A percentile compares a stretch with the other conserved stretches of the same genome.
phyloP scores from a whole-genome alignment of 2,888 invertebrate genomes.

The Drosophila austrosaltans region DNA sequence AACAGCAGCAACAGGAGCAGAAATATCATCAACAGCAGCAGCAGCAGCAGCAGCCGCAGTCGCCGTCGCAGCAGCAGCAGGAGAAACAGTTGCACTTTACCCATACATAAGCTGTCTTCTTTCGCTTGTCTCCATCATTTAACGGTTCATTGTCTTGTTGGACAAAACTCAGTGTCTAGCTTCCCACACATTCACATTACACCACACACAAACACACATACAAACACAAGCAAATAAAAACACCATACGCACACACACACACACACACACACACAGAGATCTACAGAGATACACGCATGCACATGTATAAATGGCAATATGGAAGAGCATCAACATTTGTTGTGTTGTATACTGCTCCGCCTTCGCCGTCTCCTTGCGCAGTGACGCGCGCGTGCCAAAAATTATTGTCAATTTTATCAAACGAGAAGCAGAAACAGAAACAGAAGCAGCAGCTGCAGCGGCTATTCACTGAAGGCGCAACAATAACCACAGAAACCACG shows the following conservation, averaged over 20 bases:
- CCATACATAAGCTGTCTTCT: conserved; percentile 38
- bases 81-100: conserved; percentile 15
- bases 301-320: conserved; percentile 73
- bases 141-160: conserved; percentile 9
- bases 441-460: conserved; percentile 25
- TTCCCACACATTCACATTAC: conserved; percentile 8
- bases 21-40: background rate
- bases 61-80: conserved; percentile 1
- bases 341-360: conserved; percentile 35
- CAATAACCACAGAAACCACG: conserved; percentile 28
- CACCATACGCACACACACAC: background rate
- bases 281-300: conserved; percentile 45
- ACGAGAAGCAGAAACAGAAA: conserved; percentile 29
- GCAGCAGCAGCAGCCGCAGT: conserved; percentile 16
- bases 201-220: background rate
- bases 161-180: no score
- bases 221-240: background rate
- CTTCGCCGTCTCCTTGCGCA: conserved; percentile 32
- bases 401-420: conserved; percentile 66
- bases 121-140: conserved; percentile 43
- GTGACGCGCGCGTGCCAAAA: conserved; percentile 73
- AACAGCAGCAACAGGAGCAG: conserved; percentile 1
- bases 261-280: conserved; percentile 26
- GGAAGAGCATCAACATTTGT: conserved; percentile 64
- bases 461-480: conserved; percentile 42